phyloP scores from a whole-genome alignment of 2,113 vertebrate genomes.

The Chaenogobius annularis region DNA sequence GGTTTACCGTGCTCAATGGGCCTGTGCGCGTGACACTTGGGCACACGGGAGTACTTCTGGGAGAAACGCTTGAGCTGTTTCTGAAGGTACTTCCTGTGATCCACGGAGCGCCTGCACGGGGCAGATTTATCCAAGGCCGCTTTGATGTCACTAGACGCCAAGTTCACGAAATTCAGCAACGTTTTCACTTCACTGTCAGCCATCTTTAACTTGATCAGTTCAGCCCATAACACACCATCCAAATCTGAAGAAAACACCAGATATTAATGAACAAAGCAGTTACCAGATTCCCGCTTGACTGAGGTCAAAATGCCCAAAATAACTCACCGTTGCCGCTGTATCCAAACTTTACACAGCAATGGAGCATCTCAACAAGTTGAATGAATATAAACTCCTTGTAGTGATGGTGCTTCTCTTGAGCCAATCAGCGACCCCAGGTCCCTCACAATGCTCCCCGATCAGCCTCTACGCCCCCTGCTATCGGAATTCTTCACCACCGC shows the following conservation, averaged over 20 bases:
- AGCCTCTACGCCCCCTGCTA: constrained; percentile 91
- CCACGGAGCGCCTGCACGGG: constrained; percentile 94
- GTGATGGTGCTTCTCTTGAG: constrained; percentile 91
- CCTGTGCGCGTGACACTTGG: constrained; percentile 81
- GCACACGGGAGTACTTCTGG: constrained; percentile 89
- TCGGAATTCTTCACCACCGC: constrained; percentile 94
- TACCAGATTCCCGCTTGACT: not conserved
- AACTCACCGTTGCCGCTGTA: constrained; percentile 47
- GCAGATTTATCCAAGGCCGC: constrained; percentile 95
- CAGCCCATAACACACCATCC: constrained; percentile 61
- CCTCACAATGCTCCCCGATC: constrained; percentile 94
- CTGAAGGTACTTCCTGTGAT: constrained; percentile 97
- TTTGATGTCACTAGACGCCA: constrained; percentile 98
- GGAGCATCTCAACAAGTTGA: constrained; percentile 92
- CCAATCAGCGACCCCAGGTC: constrained; percentile 98
- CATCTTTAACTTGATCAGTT: constrained; percentile 72
- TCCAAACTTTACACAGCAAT: constrained; percentile 46
- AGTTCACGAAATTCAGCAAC: constrained; percentile 94
- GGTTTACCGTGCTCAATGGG: constrained; percentile 68
- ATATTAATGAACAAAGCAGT: not conserved
- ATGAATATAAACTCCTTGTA: constrained; percentile 94
- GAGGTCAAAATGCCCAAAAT: not conserved
- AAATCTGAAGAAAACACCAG: constrained; percentile 26
- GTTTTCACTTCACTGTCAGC: constrained; percentile 98
- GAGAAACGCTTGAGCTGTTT: constrained; percentile 97